Evolutionary conservation across 2,888 invertebrate species (phyloP).

Genomic region (Orthonevra nobilis): DNA sequence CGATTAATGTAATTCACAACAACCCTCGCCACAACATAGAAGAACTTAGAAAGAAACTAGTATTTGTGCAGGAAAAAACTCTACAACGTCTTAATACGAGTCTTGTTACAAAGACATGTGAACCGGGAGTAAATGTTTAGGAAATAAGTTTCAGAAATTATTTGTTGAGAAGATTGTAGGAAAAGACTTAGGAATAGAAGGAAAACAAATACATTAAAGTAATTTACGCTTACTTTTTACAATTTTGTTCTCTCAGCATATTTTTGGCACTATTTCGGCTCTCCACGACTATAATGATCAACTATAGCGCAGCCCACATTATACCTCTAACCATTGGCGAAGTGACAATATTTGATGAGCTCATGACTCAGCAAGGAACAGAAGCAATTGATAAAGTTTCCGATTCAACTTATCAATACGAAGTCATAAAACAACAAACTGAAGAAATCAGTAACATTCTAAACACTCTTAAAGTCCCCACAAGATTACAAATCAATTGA

Average conservation of each 20-base stretch:
- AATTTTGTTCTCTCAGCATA: background rate
- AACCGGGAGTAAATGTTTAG: constrained; percentile 12
- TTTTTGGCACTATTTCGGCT: background rate
- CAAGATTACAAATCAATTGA: constrained; percentile 6
- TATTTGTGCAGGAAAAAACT: background rate
- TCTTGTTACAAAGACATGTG: background rate
- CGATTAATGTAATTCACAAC: constrained; percentile 10
- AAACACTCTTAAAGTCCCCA: constrained; percentile 5
- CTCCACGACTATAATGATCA: background rate
- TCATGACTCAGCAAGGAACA: constrained; percentile 1
- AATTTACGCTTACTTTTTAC: constrained; percentile 5
- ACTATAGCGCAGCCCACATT: background rate
- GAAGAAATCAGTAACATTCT: background rate
- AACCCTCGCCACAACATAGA: background rate
- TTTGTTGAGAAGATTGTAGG: constrained; percentile 15
- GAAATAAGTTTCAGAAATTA: constrained; percentile 15
- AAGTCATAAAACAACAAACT: background rate
- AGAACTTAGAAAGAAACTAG: background rate
- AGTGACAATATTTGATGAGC: background rate
- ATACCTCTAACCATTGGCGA: background rate
- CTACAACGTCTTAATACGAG: background rate
- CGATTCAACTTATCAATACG: background rate
- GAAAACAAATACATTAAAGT: constrained; percentile 3
- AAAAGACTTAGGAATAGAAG: constrained; percentile 16
- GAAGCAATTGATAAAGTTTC: background rate